A percentile compares a stretch with the other conserved stretches of the same genome.
Conservation (phyloP, 1,140 invertebrate species). For the Pseudomyrmex sp. region DNA sequence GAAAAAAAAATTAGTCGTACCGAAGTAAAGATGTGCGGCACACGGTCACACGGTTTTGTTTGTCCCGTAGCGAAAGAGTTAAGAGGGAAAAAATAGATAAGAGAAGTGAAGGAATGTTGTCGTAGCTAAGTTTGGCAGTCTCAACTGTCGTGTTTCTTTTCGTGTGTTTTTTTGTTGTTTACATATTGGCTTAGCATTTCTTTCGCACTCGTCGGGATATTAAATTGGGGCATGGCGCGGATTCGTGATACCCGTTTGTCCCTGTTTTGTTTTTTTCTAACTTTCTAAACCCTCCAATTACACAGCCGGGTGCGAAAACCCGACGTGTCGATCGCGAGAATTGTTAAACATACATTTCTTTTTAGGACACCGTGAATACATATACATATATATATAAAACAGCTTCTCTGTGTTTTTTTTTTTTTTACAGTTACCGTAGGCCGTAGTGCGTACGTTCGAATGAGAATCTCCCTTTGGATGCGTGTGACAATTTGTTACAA, state of each 20-base stretch:
- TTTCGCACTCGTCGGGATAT: constrained; percentile 34
- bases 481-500: constrained; percentile 17
- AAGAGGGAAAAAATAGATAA: constrained; percentile 10
- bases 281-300: constrained; percentile 6
- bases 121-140: constrained; percentile 45
- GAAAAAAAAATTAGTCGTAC: background rate
- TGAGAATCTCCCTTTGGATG: background rate
- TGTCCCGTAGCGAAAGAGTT: constrained; percentile 52
- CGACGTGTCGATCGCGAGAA: constrained; percentile 4
- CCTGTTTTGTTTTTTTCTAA: background rate
- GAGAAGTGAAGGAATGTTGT: constrained; percentile 49
- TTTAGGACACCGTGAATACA: constrained; percentile 60
- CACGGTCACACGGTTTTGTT: background rate
- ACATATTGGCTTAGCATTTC: constrained; percentile 24
- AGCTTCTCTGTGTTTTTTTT: background rate
- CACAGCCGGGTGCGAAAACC: too few relatives aligned
- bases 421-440: constrained; percentile 62
- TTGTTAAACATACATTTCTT: constrained; percentile 47
- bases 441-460: constrained; percentile 47
- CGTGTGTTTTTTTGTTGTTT: too few relatives aligned
- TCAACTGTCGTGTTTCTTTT: constrained; percentile 42
- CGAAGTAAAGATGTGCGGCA: background rate
- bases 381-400: constrained; percentile 32
- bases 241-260: constrained; percentile 50
- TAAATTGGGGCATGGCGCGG: constrained; percentile 48